Percentiles rank a stretch among this genome's conserved stretches.
These are phyloP conservation scores for Alouatta caraya DNA, from an alignment of 2,797 vertebrate species.

Conservation along the genomic window DNA sequence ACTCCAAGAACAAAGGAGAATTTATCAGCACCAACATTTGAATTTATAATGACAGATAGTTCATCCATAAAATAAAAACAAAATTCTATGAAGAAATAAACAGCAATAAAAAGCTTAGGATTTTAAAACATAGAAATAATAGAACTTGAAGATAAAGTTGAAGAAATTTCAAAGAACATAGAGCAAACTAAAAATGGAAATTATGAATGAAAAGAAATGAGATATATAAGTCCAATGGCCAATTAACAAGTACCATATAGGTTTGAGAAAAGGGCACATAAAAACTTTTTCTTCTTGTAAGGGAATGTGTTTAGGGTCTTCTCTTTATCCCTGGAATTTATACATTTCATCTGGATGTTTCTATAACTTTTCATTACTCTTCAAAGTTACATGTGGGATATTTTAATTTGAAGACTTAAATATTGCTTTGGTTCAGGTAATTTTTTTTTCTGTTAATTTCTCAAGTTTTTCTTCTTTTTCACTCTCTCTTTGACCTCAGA, in stretches of 20 bases:
- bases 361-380: background rate
- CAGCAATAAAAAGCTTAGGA: background rate
- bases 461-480: background rate
- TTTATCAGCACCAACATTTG: background rate
- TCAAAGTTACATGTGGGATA: background rate
- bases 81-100: background rate
- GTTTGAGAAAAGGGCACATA: background rate
- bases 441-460: background rate
- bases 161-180: background rate
- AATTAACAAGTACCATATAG: background rate
- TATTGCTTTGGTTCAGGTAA: background rate
- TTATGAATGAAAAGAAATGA: background rate
- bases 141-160: background rate
- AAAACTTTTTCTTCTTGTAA: background rate
- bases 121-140: background rate
- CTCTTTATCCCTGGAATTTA: background rate
- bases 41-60: background rate
- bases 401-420: background rate
- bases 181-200: background rate
- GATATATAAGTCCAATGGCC: background rate
- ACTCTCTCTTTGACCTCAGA: background rate
- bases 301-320: background rate
- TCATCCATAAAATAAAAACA: background rate
- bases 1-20: background rate
- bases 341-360: background rate